Conservation (phyloP, 2,113 vertebrate genomes). For the Larimichthys crocea region DNA sequence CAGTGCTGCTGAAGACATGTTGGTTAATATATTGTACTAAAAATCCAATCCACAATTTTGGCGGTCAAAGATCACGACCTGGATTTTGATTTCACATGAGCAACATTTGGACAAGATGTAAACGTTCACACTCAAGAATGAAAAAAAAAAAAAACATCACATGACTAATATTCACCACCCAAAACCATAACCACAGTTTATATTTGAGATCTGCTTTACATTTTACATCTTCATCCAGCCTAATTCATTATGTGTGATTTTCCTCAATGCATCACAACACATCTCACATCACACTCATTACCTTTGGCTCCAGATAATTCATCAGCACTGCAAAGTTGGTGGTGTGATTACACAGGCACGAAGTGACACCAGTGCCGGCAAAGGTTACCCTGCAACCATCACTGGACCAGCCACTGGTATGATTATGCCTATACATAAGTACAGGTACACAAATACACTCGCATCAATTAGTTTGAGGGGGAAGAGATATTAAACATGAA, state of each 20-base stretch:
- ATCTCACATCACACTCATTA: constrained; percentile 40
- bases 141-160: not conserved
- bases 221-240: not conserved
- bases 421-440: constrained; percentile 57
- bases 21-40: constrained; percentile 54
- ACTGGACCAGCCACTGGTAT: constrained; percentile 80
- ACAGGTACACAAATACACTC: constrained; percentile 31
- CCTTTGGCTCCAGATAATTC: constrained; percentile 83
- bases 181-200: not conserved
- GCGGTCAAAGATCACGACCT: not conserved
- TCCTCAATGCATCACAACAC: not conserved
- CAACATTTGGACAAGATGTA: not conserved
- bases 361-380: constrained; percentile 66
- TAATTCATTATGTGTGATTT: not conserved
- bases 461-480: not conserved
- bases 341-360: constrained; percentile 86
- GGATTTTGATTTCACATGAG: not conserved
- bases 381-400: constrained; percentile 81
- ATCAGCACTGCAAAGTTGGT: constrained; percentile 87
- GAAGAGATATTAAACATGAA: not conserved
- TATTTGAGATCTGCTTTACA: not conserved
- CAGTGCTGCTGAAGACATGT: constrained; percentile 41
- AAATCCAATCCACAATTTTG: not conserved
- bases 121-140: not conserved
- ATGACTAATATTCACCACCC: not conserved